phyloP scores from a whole-genome alignment of 2,113 vertebrate species.

The Eptesicus fuscus region DNA sequence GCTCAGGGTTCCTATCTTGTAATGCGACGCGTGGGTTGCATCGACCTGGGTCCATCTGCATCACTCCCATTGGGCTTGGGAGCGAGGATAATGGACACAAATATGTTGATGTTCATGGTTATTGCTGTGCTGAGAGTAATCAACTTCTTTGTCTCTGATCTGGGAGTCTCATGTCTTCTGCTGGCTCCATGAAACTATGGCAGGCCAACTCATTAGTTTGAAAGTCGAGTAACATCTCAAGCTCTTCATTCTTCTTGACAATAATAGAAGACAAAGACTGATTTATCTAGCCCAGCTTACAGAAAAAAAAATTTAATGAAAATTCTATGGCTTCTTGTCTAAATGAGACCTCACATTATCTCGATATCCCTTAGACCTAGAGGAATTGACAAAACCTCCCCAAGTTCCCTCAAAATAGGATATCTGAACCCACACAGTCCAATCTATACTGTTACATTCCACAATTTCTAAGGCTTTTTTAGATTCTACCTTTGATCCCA shows the following conservation, averaged over 20 bases:
- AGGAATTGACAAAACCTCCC: background rate
- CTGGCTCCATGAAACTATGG: background rate
- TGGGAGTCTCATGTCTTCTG: background rate
- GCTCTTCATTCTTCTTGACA: background rate
- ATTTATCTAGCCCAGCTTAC: background rate
- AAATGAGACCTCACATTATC: background rate
- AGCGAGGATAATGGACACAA: background rate
- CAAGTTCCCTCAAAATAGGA: background rate
- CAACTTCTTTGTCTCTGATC: background rate
- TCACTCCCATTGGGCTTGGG: background rate
- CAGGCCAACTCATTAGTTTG: background rate
- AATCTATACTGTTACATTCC: background rate
- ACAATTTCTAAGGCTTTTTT: background rate
- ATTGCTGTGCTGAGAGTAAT: background rate
- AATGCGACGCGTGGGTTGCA: background rate
- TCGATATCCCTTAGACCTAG: background rate
- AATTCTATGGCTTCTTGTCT: background rate
- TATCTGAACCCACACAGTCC: background rate
- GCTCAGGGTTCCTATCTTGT: background rate
- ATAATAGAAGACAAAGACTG: background rate
- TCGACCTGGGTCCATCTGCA: background rate
- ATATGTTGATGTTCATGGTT: background rate
- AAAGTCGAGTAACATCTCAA: background rate
- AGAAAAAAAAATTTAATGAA: background rate
- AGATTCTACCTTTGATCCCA: background rate